A percentile compares a stretch with the other conserved stretches of the same genome.
These are phyloP conservation scores for Dioctria linearis DNA, from an alignment of 2,888 invertebrate species.

Conservation along the genomic window DNA sequence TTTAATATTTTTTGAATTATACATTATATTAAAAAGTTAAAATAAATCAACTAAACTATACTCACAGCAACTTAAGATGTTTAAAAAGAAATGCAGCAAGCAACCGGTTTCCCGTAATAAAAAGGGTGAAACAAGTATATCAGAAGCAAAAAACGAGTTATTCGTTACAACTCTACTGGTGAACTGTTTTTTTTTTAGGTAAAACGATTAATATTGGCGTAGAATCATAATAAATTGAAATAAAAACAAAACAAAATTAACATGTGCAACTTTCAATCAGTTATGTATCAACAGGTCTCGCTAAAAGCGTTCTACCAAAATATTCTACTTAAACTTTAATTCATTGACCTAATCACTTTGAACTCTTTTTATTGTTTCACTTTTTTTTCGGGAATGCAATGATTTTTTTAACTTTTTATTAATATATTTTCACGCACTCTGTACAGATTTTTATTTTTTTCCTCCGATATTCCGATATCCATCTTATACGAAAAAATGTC, in stretches of 20 bases:
- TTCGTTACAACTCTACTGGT: background rate
- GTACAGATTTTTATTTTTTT: background rate
- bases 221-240: background rate
- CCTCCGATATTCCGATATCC: slow-evolving; percentile 19
- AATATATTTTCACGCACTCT: slow-evolving; percentile 2
- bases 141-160: slow-evolving; percentile 18
- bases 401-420: background rate
- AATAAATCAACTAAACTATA: background rate
- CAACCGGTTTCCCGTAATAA: slow-evolving; percentile 11
- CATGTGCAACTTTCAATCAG: background rate
- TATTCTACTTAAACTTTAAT: background rate
- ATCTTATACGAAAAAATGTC: slow-evolving; percentile 41
- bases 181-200: background rate
- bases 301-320: background rate
- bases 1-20: no score
- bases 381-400: background rate
- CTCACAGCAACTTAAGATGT: slow-evolving; percentile 5
- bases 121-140: slow-evolving; percentile 1
- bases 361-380: background rate
- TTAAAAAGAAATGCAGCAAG: slow-evolving; percentile 9
- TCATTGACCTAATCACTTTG: background rate
- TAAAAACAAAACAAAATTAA: background rate
- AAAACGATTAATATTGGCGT: background rate
- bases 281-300: slow-evolving; percentile 4
- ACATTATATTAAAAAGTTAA: no score